Base-by-base conservation (phyloP, 2,113 vertebrate genomes). In the Ochotona curzoniae region DNA sequence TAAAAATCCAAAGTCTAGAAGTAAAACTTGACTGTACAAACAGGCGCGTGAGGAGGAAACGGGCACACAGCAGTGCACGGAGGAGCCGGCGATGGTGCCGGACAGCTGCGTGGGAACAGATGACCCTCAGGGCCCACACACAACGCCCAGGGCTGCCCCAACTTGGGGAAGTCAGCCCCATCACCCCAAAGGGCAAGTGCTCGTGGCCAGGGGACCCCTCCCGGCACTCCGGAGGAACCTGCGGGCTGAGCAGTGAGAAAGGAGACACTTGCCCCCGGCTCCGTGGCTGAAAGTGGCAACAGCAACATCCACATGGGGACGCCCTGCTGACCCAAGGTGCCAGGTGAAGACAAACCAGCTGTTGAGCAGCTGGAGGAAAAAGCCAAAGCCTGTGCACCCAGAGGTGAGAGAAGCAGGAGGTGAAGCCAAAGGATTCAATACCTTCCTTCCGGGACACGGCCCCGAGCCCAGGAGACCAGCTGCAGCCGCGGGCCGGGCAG, bases 1-100 rank as follows among this genome's bases (percentile, higher is more conserved):
- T 94, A 93, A 93, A 91, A 95, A 38, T 44, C 61, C 51, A 74
- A 90, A 93, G 74, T 26, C 92, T 1, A 91, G 60, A 60, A 85
- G 88, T 13, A 80, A 90, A 71, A 76, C 30, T 1, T 21, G 6
- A 51, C 86, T 49, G 49, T 92, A 96, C 87, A 86, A 67, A 61
- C 1, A 23, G 75, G 67, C 35, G 8, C 30, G 2, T 1, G 13
- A 57, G 54, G 38, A 66, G 47, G 23, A 89, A 85, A 14, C 0
- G 3, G n/a, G 0, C 44, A 70, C 7, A 25, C 0, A 66, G 38
- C 7, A 67, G 64, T 78, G 75, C 54, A 44, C 1, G 18, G 49
- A 49, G 2, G 1, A n/a, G 7, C 8, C 1, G 5, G 44, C 7
- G n/a, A 25, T 0, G 6, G 26, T 4, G 12, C 20, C 1, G 1